Evolutionary conservation across 92 coral and sea anemone species (phyloP), one percentile per base, ranked within the genome.

Genomic region (Paragorgia papillata): DNA sequence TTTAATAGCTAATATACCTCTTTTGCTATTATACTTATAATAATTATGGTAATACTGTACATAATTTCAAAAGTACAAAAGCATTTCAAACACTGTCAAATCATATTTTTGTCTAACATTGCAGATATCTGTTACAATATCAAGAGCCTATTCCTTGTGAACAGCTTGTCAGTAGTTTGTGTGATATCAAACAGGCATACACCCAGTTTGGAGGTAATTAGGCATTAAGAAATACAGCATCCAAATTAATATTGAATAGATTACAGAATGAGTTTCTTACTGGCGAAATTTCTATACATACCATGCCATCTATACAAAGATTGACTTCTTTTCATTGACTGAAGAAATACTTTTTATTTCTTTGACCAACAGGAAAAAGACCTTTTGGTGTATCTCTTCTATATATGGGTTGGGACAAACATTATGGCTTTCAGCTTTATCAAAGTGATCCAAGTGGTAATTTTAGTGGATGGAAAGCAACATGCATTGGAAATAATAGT

Each of bases 391-490:
- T 94, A n/a, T 91, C 97, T 33, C 89, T 94, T 50, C 90, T 94
- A 17, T 94, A 94, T 61, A 90, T 89, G 86, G 97, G 97, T 10
- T 91, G 99, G 97, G 99, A 95, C 79, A 92, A 82, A 73, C 97
- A 95, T 41, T 94, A 90, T 73, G 97, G 99, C 17, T 95, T 85
- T 57, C 99, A 95, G 85, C 56, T 95, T 59, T 95, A 95, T 65
- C 99, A 95, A 74, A 95, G 99, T 89, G 99, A 95, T 50, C 99
- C 99, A 2, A 91, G 99, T 78, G 99, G 99, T 30, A 95, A 95
- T 84, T 95, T 91, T 75, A 95, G 99, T 89, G 99, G 99, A 21
- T 95, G 99, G 97, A 95, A 95, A 69, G 99, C 96, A 31, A 95
- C 99, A 1, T 95, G 99, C 64, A 95, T 91, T 51, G 99, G 99